These are phyloP conservation scores for Saturnia japonica DNA, from an alignment of 2,888 invertebrate genomes.

Conservation along the genomic window DNA sequence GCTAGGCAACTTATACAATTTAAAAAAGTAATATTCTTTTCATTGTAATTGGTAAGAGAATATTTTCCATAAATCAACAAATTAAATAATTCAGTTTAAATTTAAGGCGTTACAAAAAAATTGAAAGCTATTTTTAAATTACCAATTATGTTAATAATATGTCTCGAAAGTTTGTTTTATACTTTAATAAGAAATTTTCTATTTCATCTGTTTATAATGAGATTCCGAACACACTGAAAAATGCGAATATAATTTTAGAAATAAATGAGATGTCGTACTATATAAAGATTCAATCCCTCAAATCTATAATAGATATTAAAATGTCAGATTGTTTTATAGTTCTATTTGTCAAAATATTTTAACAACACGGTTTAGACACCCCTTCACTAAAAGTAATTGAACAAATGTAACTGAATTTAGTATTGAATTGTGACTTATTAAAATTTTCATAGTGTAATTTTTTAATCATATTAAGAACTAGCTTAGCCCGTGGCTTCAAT, in stretches of 20 bases:
- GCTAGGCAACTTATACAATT: too few relatives aligned
- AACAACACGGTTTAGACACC: constrained; percentile 51
- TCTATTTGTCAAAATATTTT: constrained; percentile 55
- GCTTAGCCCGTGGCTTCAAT: too few relatives aligned
- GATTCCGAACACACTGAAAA: constrained; percentile 9
- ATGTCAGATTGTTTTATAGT: constrained; percentile 50
- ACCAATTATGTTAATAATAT: background rate
- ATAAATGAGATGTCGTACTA: background rate
- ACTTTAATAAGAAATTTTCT: background rate
- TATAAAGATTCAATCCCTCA: constrained; percentile 14
- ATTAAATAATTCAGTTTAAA: background rate
- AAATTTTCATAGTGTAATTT: background rate
- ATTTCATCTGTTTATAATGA: background rate
- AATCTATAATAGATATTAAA: constrained; percentile 39
- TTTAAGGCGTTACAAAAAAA: background rate
- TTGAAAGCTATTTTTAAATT: background rate
- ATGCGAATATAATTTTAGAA: constrained; percentile 13
- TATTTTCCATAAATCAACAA: background rate
- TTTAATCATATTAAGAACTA: too few relatives aligned
- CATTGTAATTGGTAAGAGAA: background rate
- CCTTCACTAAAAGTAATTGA: constrained; percentile 49
- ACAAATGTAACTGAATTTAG: constrained; percentile 48
- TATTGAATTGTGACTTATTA: constrained; percentile 30
- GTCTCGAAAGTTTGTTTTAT: background rate
- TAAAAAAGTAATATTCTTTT: too few relatives aligned